Conservation (phyloP, 2,113 vertebrate genomes). For the Aythya baeri region DNA sequence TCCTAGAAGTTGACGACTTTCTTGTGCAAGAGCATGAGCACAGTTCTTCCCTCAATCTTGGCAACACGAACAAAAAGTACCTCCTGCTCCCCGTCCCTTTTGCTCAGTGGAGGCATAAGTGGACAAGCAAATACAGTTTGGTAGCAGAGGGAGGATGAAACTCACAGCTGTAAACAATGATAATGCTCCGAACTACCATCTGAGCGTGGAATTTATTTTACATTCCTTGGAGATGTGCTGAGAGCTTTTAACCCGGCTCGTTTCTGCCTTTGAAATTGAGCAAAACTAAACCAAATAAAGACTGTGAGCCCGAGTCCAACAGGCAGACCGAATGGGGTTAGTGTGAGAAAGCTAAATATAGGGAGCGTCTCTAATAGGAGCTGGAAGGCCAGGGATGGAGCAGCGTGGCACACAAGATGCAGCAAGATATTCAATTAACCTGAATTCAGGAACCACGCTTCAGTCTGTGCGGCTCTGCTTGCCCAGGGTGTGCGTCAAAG, state of each 20-base stretch:
- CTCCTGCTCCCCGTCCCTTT: background rate
- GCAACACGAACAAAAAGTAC: background rate
- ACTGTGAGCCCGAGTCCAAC: background rate
- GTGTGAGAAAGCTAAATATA: conserved; percentile 32
- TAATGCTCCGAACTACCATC: background rate
- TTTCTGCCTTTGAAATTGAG: background rate
- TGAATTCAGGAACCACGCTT: conserved; percentile 21
- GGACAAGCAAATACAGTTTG: background rate
- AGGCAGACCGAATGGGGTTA: background rate
- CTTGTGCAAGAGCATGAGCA: background rate
- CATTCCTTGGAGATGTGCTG: background rate
- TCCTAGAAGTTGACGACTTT: background rate
- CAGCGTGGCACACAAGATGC: background rate
- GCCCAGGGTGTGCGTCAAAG: background rate
- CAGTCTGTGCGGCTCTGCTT: conserved; percentile 6
- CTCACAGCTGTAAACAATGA: background rate
- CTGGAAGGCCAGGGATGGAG: conserved; percentile 16
- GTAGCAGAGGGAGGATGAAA: background rate
- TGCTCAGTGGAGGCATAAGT: background rate
- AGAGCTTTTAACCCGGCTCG: background rate
- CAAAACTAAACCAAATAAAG: background rate
- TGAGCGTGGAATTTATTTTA: background rate
- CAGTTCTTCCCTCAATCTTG: background rate
- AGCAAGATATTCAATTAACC: conserved; percentile 41
- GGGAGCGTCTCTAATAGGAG: background rate